Evolutionary conservation across 2,888 invertebrate genomes (phyloP), one percentile per base, ranked within the genome.

Genomic region (Camponotus fellah): DNA sequence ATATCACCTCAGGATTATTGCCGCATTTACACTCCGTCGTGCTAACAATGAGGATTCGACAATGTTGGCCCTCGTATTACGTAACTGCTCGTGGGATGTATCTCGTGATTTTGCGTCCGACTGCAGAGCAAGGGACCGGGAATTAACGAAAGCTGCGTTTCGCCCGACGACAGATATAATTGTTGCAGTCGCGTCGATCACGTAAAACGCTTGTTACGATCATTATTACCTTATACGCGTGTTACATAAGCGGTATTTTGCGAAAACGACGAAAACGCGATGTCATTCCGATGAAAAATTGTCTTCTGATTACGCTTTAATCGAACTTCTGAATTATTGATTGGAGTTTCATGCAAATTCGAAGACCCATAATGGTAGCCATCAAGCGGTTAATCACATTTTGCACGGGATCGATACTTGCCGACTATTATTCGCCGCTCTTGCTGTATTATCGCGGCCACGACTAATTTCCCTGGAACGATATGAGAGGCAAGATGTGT

Each of bases 31-130:
- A 84, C 90, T 82, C 79, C 79, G 77, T 81, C 83, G 77, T 83
- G 72, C 85, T 79, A 88, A 90, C 89, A 87, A 87, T 88, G 87
- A 87, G 86, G 86, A 89, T 88, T 86, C 79, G 85, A 87, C 85
- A 81, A 72, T 82, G 71, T 46, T 69, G 66, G 53, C 64, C 40
- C 34, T 56, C 21, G 58, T 62, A 82, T 56, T 79, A 77, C 79
- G 66, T 69, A 80, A 82, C 82, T 72, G 68, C 65, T 43, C 56
- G 43, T 37, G 58, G 37, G 62, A 83, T 60, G 80, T 83, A 69
- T 64, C 69, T 49, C 43, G 14, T 80, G 69, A 80, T 69, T 79
- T 72, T 37, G 60, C 58, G 17, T 46, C 46, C 71, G 60, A 71
- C 37, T 60, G 60, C 21, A n/a, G 17, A 17, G 34, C 58, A 14